Evolutionary conservation across 1,140 invertebrate genomes (phyloP).

Genomic region (Polyergus mexicanus): DNA sequence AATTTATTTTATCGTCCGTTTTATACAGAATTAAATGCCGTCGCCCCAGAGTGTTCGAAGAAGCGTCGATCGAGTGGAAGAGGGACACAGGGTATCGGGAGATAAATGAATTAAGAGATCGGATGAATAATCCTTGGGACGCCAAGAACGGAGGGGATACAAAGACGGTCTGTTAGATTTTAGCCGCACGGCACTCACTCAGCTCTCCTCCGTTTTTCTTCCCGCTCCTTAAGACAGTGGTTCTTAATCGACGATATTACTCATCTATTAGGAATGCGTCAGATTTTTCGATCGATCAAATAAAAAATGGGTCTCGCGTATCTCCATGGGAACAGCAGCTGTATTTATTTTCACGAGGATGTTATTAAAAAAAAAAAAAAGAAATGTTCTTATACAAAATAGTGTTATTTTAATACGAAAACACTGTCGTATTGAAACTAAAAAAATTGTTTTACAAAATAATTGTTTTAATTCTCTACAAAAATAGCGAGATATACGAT

Average conservation of each 20-base stretch:
- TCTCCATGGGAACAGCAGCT: not conserved
- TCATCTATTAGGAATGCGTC: not conserved
- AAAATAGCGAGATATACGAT: too few species aligned
- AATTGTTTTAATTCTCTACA: too few species aligned
- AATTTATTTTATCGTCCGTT: constrained; percentile 49
- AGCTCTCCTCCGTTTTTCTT: not conserved
- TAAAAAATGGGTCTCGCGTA: not conserved
- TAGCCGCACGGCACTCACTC: constrained; percentile 58
- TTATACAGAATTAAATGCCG: constrained; percentile 49
- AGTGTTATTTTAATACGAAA: too few species aligned
- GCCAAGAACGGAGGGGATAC: constrained; percentile 51
- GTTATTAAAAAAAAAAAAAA: too few species aligned
- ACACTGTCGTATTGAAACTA: too few species aligned
- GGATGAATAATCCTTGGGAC: constrained; percentile 72
- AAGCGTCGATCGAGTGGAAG: constrained; percentile 34
- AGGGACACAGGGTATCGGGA: constrained; percentile 48
- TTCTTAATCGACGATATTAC: constrained; percentile 11
- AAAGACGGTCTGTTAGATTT: constrained; percentile 66
- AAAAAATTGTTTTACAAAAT: too few species aligned
- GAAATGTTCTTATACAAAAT: too few species aligned
- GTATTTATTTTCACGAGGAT: not conserved
- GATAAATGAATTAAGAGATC: constrained; percentile 75
- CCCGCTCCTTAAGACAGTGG: constrained; percentile 29
- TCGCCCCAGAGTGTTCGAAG: not conserved
- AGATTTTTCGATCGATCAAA: not conserved